Evolutionary conservation across 1,140 invertebrate genomes (phyloP).

Genomic region (Panulirus ornatus): DNA sequence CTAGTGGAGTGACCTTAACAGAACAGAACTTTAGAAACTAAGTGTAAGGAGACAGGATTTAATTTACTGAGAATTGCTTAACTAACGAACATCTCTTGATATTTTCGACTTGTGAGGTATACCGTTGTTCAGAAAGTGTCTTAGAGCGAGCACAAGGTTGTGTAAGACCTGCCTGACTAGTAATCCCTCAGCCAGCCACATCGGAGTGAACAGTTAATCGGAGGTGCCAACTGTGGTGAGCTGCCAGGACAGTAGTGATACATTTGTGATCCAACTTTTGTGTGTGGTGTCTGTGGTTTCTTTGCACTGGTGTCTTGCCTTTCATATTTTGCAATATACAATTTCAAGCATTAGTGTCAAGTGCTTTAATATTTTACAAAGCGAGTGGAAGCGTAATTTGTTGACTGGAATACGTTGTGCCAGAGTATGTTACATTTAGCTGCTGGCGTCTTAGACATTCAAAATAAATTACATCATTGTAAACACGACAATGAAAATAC

Average conservation of each 20-base stretch:
- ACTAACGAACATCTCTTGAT: neutral
- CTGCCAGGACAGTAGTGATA: too few species aligned
- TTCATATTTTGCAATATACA: too few species aligned
- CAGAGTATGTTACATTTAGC: constrained; percentile 59
- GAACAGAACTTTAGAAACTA: too few species aligned
- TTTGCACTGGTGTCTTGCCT: too few species aligned
- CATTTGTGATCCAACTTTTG: too few species aligned
- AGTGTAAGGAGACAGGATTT: too few species aligned
- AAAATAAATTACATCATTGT: constrained; percentile 38
- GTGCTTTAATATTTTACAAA: too few species aligned
- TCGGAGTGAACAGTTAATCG: neutral
- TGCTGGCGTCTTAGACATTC: constrained; percentile 57
- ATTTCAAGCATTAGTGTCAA: too few species aligned
- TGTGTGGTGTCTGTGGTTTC: too few species aligned
- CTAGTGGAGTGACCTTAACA: neutral
- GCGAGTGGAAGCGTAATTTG: too few species aligned
- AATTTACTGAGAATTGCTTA: neutral
- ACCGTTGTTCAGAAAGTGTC: neutral
- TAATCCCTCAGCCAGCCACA: neutral
- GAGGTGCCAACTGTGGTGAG: neutral
- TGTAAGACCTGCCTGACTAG: neutral
- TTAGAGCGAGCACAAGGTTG: constrained; percentile 1
- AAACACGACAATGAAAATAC: neutral
- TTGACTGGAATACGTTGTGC: too few species aligned
- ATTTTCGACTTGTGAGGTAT: neutral